Percentiles rank a stretch among this genome's conserved stretches.
Conservation (phyloP, 2,888 invertebrate species). For the Eilema sororculum region DNA sequence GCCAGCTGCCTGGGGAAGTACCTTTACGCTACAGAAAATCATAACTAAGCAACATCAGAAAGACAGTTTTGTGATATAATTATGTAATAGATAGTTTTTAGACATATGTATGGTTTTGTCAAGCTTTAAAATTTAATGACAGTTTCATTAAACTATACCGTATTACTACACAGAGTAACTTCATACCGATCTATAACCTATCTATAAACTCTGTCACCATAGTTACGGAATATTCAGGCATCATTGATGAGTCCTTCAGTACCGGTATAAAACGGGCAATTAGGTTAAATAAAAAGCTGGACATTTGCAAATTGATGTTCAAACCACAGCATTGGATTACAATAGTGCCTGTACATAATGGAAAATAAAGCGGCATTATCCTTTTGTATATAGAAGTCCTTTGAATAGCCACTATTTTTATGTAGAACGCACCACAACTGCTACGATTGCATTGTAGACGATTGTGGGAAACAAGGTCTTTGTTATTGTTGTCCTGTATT, state of each 20-base stretch:
- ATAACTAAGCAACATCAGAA: not conserved
- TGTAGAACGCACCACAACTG: constrained; percentile 54
- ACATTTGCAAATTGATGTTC: constrained; percentile 64
- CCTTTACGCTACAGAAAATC: not conserved
- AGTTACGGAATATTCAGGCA: constrained; percentile 30
- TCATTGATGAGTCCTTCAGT: constrained; percentile 25
- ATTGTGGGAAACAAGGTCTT: constrained; percentile 61
- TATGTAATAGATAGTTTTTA: too few species aligned
- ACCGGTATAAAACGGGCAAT: constrained; percentile 48
- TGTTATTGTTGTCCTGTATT: constrained; percentile 44
- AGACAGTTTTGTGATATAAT: not conserved
- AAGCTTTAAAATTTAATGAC: too few species aligned
- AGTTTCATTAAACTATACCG: not conserved
- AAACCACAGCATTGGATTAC: constrained; percentile 60
- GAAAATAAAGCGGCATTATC: constrained; percentile 73
- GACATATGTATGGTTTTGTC: not conserved
- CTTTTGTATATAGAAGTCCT: constrained; percentile 76
- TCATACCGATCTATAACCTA: constrained; percentile 36
- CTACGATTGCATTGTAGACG: constrained; percentile 55
- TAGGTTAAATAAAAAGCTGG: constrained; percentile 55
- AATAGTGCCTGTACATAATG: constrained; percentile 62
- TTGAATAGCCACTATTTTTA: constrained; percentile 58
- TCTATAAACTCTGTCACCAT: constrained; percentile 46
- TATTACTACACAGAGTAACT: constrained; percentile 30
- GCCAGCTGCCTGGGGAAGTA: not conserved